phyloP scores from a whole-genome alignment of 2,113 vertebrate species.

The Lanius ludovicianus region DNA sequence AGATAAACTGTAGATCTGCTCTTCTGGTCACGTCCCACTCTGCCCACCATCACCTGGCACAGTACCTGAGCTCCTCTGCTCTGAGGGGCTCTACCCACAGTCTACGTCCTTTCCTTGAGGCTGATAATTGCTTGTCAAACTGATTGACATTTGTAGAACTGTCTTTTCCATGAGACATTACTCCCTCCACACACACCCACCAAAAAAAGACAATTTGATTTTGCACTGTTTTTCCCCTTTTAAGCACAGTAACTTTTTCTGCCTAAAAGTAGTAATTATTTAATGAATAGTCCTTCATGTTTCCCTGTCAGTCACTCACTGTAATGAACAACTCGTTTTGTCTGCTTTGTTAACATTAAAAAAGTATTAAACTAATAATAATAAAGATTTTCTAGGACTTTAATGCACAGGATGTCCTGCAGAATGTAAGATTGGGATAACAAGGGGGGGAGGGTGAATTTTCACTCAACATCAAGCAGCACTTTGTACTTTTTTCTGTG shows the following conservation, averaged over 20 bases:
- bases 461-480: slow-evolving; percentile 4
- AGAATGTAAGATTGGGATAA: slow-evolving; percentile 41
- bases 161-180: slow-evolving; percentile 73
- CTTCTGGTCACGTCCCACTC: background rate
- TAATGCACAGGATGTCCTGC: slow-evolving; percentile 5
- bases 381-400: slow-evolving; percentile 61
- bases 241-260: slow-evolving; percentile 62
- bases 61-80: background rate
- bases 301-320: slow-evolving; percentile 77
- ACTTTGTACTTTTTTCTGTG: slow-evolving; percentile 14
- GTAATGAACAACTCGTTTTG: slow-evolving; percentile 76
- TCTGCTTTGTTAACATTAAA: slow-evolving; percentile 71
- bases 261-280: slow-evolving; percentile 82
- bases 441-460: slow-evolving; percentile 34
- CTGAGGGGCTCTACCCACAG: slow-evolving; percentile 29
- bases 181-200: slow-evolving; percentile 61
- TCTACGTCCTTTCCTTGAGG: slow-evolving; percentile 52
- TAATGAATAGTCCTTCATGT: slow-evolving; percentile 76
- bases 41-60: background rate
- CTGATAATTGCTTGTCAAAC: slow-evolving; percentile 83
- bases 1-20: background rate
- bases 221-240: slow-evolving; percentile 69
- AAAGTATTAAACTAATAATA: slow-evolving; percentile 72
- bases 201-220: slow-evolving; percentile 70
- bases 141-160: slow-evolving; percentile 81